Base-by-base conservation (phyloP, 2,888 invertebrate genomes). In the Drosophila nr. perissopoda region DNA sequence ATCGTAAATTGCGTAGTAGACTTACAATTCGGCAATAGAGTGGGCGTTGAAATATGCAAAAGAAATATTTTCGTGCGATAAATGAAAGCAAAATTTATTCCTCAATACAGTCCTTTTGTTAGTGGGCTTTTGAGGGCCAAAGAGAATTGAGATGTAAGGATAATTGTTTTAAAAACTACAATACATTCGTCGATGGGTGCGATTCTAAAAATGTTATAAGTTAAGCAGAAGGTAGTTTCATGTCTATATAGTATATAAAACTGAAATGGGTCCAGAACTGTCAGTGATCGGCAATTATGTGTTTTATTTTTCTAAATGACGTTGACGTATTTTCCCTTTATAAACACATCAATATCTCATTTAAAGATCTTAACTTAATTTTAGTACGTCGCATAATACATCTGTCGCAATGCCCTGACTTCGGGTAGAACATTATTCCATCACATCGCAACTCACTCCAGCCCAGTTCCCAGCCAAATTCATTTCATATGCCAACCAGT, bases 1-100 rank as follows among this genome's bases (percentile, higher is more conserved):
- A 74, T 83, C 74, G 76, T 82, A 87, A 83, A 88, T 74, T 81
- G 70, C 63, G 68, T 71, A 70, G 77, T 75, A 68, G 66, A 76
- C 57, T 56, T 54, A 34, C 21, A 34, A 36, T 34, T 33, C 27
- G 25, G 7, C 42, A 53, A 36, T 64, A 21, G 34, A 40, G 33
- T 42, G 29, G 16, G 4, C 42, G 34, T 27, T 58, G 2, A 64
- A 72, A 70, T 54, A 70, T 64, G 64, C 57, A 63, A 53, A 33
- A n/a, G n/a, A 46, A 52, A 70, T 67, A 59, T 70, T 65, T 59
- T 21, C 40, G 31, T 25, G 18, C 13, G 18, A 42, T 18, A 61
- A 72, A 67, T 56, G 21, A n/a, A 40, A 34, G 27, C 52, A 7
- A 8, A 48, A 64, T 64, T 58, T 31, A 70, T 53, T 70, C 10